Percentiles rank a stretch among this genome's conserved stretches.
These are phyloP conservation scores for Oryzias celebensis DNA, from an alignment of 2,113 vertebrate genomes.

Conservation along the genomic window DNA sequence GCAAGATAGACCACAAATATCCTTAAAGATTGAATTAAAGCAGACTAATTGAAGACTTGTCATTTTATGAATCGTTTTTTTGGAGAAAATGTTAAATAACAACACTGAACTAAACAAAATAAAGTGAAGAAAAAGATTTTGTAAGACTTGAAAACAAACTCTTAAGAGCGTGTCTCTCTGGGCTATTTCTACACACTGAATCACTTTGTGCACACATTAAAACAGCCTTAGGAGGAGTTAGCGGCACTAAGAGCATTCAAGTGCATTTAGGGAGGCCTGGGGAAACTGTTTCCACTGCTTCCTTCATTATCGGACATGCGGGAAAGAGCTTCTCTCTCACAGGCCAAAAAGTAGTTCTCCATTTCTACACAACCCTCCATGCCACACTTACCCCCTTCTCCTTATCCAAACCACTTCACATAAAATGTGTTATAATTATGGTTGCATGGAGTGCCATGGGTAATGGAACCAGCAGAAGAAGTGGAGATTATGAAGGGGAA, in stretches of 20 bases:
- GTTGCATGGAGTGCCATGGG: constrained; percentile 39
- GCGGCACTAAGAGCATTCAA: constrained; percentile 69
- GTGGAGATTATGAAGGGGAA: constrained; percentile 56
- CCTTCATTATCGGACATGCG: constrained; percentile 74
- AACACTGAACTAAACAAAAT: constrained; percentile 10
- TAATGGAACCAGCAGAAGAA: constrained; percentile 61
- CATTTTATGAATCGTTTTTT: no score
- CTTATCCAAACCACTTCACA: constrained; percentile 49
- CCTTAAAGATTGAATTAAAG: no score
- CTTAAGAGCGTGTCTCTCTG: constrained; percentile 10
- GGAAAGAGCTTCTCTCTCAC: constrained; percentile 27
- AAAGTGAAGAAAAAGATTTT: neutral
- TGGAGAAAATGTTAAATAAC: constrained; percentile 1
- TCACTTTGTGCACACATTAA: constrained; percentile 51
- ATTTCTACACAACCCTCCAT: constrained; percentile 24
- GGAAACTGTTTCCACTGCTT: constrained; percentile 63
- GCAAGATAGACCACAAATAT: no score
- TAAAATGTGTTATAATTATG: constrained; percentile 72
- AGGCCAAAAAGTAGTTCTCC: constrained; percentile 39
- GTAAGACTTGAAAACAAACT: constrained; percentile 18
- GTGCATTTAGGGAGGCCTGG: constrained; percentile 71
- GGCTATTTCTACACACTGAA: constrained; percentile 42
- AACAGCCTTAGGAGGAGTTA: constrained; percentile 47
- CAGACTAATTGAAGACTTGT: no score
- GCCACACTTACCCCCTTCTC: constrained; percentile 17